Evolutionary conservation across 2,888 invertebrate genomes (phyloP), one percentile per base, ranked within the genome.

Genomic region (Thereva unica): DNA sequence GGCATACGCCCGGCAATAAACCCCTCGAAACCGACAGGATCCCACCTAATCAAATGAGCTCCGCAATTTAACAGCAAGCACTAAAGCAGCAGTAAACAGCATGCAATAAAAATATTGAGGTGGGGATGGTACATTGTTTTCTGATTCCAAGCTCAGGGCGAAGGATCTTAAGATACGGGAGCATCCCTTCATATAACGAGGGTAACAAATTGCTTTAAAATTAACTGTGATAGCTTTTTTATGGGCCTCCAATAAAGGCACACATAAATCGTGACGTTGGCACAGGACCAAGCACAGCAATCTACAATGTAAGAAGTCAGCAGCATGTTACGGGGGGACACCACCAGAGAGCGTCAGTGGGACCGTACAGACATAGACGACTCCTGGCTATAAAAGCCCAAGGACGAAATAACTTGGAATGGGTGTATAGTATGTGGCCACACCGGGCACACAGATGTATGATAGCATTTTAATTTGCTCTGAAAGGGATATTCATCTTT

Each of bases 151-250:
- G 47, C 37, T 37, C 23, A 35, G 7, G 4, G 4, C 42, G 12
- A 23, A 23, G 23, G 23, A 23, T 23, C 23, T 23, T 42, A 4
- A 8, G 35, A 7, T 7, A 35, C 8, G 42, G 40, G 50, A 41
- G 61, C 40, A 37, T 9, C 49, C 10, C 40, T 41, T 37, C 53
- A 40, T 53, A 49, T 50, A 67, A 66, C 42, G 49, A 61, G 42
- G 52, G 53, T 65, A 67, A 68, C 67, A 70, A 70, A 70, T 70
- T 70, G 67, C 68, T 67, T 70, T 67, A 70, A 70, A 70, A 68
- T 70, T 70, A 70, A 70, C 70, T 70, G 67, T 70, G 68, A 70
- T 70, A 67, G 70, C 70, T 67, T 70, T 70, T 68, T 70, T 70
- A 68, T 68, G 59, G 55, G 59, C 67, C 47, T 67, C 54, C 69